Conservation (phyloP, 1,140 invertebrate species). For the Listronotus oregonensis region DNA sequence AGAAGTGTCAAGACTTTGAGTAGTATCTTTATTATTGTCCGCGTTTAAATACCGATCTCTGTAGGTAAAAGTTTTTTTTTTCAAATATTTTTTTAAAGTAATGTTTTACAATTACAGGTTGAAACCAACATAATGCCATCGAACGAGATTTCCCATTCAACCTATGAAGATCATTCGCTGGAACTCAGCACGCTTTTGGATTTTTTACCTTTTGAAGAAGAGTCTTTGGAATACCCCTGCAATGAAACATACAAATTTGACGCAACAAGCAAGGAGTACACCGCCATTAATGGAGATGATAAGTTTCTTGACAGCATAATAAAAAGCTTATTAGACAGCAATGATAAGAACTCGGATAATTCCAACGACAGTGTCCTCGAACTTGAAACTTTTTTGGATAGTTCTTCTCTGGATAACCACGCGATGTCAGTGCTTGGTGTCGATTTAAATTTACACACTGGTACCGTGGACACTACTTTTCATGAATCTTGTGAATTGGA, state of each 20-base stretch:
- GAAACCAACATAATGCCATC: slow-evolving; percentile 14
- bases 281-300: slow-evolving; percentile 38
- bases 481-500: slow-evolving; percentile 31
- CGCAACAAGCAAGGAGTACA: slow-evolving; percentile 15
- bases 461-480: slow-evolving; percentile 16
- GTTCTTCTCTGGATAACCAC: slow-evolving; percentile 30
- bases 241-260: slow-evolving; percentile 11
- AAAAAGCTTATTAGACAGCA: slow-evolving; percentile 38
- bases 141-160: slow-evolving; percentile 14
- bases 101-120: neutral
- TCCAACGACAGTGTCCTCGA: slow-evolving; percentile 24
- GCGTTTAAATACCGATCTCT: neutral
- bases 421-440: slow-evolving; percentile 47
- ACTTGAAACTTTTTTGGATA: slow-evolving; percentile 32
- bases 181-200: slow-evolving; percentile 27
- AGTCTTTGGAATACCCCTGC: slow-evolving; percentile 27
- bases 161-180: slow-evolving; percentile 23
- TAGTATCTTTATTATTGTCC: slow-evolving; percentile 10
- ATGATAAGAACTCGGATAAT: slow-evolving; percentile 11
- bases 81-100: slow-evolving; percentile 1
- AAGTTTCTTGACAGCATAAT: slow-evolving; percentile 41
- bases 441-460: slow-evolving; percentile 41
- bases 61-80: neutral
- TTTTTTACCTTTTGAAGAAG: slow-evolving; percentile 38
- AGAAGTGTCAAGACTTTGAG: slow-evolving; percentile 19